These are phyloP conservation scores for Lepus europaeus DNA, from an alignment of 2,113 vertebrate species.

Conservation along the genomic window DNA sequence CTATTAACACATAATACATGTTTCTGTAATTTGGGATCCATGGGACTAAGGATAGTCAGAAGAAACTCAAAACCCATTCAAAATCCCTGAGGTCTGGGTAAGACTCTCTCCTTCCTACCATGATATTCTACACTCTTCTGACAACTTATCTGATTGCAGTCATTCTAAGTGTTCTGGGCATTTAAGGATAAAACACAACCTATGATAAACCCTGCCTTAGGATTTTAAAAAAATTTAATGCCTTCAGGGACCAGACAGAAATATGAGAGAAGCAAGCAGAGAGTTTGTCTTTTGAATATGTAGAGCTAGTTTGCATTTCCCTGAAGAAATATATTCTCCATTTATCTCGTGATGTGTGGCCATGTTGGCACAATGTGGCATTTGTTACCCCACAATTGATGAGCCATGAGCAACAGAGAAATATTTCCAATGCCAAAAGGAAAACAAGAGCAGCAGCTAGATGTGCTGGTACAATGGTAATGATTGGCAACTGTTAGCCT, in stretches of 20 bases:
- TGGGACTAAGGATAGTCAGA: background rate
- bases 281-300: background rate
- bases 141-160: conserved; percentile 40
- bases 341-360: background rate
- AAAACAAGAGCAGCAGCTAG: background rate
- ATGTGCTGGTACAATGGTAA: rapidly evolving
- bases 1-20: background rate
- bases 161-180: conserved; percentile 52
- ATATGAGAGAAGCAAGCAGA: background rate
- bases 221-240: background rate
- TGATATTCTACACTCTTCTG: conserved; percentile 5
- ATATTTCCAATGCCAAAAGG: background rate
- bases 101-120: background rate
- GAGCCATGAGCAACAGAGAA: background rate
- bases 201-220: background rate
- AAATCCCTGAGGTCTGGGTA: background rate
- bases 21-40: conserved; percentile 3
- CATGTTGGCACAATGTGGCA: background rate
- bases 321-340: background rate
- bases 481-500: background rate
- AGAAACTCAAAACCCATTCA: conserved; percentile 67
- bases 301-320: background rate
- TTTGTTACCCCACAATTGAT: background rate
- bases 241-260: background rate
- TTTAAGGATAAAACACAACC: conserved; percentile 66